Base-by-base conservation (phyloP, 2,888 invertebrate species). In the Girardia tigrina region DNA sequence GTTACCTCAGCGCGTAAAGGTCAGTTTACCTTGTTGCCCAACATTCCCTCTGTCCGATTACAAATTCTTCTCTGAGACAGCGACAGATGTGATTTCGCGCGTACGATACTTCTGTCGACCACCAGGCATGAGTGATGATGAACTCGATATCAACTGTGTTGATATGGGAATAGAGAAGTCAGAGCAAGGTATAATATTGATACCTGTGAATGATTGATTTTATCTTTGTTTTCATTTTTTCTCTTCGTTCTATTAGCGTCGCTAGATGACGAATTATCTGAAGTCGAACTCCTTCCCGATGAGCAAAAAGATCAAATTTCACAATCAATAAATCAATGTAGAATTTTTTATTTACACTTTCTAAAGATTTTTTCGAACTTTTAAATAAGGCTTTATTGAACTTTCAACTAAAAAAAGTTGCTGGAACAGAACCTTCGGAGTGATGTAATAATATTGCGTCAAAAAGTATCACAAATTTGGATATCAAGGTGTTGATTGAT, bases 121-220 rank as follows among this genome's bases (percentile, higher is more conserved):
- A 79, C 16, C 80, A 80, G 78, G 82, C 80, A 28, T 75, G 79
- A 1, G 72, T 77, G 12, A 36, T 36, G 36, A 36, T 12, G 12
- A 36, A 36, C 36, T 36, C 36, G 16, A 36, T 36, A 36, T 36
- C 36, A 36, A 36, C 16, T 36, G 36, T 36, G 36, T 36, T 36
- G 36, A 36, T 16, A 36, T 36, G 36, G 16, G 36, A 12, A 36
- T 36, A 8, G 36, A 36, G 16, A 8, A 16, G 16, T 36, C 36
- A 36, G 36, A 36, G 36, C 36, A 36, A 36, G 36, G 36, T 36
- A 36, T 12, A 36, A 12, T 36, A 36, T 12, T 36, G 16, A 36
- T 36, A 36, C n/a, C n/a, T n/a, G n/a, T n/a, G n/a, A n/a, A n/a
- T n/a, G n/a, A n/a, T n/a, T n/a, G n/a, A n/a, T n/a, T n/a, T n/a